These are phyloP conservation scores for Psilopogon haemacephalus DNA, from an alignment of 2,113 vertebrate genomes.

Conservation along the genomic window DNA sequence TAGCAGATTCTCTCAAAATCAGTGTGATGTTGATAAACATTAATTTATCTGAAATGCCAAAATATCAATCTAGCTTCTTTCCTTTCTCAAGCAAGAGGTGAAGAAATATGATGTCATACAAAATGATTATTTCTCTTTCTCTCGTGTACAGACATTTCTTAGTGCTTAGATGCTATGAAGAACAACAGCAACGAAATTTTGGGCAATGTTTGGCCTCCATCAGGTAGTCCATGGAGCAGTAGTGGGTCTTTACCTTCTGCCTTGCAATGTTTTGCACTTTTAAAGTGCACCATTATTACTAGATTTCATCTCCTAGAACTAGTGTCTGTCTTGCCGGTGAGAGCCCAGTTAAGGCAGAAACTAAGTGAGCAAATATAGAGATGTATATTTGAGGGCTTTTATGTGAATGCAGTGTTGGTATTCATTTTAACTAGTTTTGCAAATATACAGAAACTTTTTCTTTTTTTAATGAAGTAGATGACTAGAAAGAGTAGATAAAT, in stretches of 20 bases:
- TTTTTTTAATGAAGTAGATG: neutral
- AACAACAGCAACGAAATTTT: neutral
- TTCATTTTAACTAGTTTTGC: neutral
- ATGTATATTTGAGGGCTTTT: neutral
- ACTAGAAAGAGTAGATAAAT: neutral
- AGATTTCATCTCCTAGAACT: neutral
- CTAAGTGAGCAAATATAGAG: neutral
- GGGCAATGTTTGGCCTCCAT: neutral
- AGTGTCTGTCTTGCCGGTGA: neutral
- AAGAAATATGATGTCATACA: neutral
- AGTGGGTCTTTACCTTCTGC: neutral
- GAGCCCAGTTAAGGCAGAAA: neutral
- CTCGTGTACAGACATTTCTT: neutral
- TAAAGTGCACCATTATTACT: neutral
- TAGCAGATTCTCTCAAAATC: neutral
- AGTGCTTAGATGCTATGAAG: neutral
- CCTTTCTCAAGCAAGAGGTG: neutral
- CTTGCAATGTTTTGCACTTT: accelerated
- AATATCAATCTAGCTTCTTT: neutral
- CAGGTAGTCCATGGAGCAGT: neutral
- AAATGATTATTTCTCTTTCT: neutral
- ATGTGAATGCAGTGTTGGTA: neutral
- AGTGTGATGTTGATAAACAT: neutral
- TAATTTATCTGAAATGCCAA: neutral
- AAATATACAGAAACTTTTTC: neutral